Base-by-base conservation (phyloP, 2,888 invertebrate genomes). In the Nycteola revayana region DNA sequence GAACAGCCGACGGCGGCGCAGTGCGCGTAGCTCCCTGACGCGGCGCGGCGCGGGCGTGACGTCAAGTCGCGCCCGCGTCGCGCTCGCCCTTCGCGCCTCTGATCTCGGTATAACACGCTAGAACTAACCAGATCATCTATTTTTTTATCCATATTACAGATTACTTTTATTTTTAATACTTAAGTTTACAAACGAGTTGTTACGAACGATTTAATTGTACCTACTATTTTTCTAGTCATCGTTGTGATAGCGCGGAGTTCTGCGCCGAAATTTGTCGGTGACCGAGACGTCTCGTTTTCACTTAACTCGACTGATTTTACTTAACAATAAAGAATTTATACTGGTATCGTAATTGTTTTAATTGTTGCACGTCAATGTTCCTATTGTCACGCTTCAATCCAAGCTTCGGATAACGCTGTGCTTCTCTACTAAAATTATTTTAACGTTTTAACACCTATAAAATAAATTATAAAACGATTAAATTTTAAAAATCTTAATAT, bases 1-100 rank as follows among this genome's bases (percentile, higher is more conserved):
- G 79, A 88, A 87, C 83, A 86, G 84, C 86, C 87, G 77, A 77
- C 88, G 75, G 88, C 88, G 88, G 89, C 89, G 88, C 85, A 83
- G 86, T 86, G 88, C 88, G 89, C 89, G 85, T 89, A 88, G 86
- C 77, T 73, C 79, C 68, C 66, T 54, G 42, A 48, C 65, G 68
- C 67, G 64, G 62, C 61, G 53, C 61, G 60, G 57, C 65, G 62
- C 71, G 67, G 62, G 69, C 54, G 58, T 46, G 51, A 36, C 9
- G 21, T 31, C 36, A 9, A 28, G 35, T 68, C 61, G 56, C 63
- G 66, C 71, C 66, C 73, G 71, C 65, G 66, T 57, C 68, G 74
- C 70, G 76, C 66, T 65, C 67, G 66, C 76, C 60, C 60, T 56
- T 69, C 72, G 67, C 75, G 67, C 73, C 82, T 79, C 76, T 84